Base-by-base conservation (phyloP, 23 tunicate genomes). In the Botrylloides violaceus region DNA sequence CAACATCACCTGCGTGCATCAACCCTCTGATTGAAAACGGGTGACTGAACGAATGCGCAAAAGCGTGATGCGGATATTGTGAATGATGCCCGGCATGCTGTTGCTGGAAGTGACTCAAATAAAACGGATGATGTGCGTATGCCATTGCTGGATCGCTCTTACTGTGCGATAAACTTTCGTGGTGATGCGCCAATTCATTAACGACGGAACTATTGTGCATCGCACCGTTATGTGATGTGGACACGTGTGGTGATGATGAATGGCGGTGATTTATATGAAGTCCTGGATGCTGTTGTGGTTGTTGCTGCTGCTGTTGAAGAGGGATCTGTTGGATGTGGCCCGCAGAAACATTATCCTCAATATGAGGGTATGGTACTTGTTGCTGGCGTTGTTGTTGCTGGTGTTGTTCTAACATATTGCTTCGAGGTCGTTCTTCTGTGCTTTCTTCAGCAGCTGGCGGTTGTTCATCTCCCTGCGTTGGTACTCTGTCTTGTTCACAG, bases 21-120 rank as follows among this genome's bases (percentile, higher is more conserved):
- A 88, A 33, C 38, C 96, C 78, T 48, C 84, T 77, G 18, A 88
- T 88, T 7, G 96, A 88, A 72, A 88, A 88, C 5, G 96, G 96
- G 58, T 88, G 96, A 3, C 89, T 84, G 77, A 87, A 87, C 7
- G 95, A 78, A 64, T 79, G 81, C 19, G 79, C 86, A 34, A 82
- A 88, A 25, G 86, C 70, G 39, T 72, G 64, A 58, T 82, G 96
- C 6, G 74, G 56, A 2, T 68, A 68, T 24, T 68, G 74, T 1
- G 74, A 43, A 68, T 68, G 74, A 22, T 68, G 74, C 1, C 58
- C 37, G 1, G 36, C 26, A 34, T 86, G 94, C 65, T 82, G 84
- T 22, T 66, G 81, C 4, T 26, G 74, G 18, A 68, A 43, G 26
- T 68, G 74, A 0, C 74, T 36, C 74, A 68, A 68, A 37, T 68